Evolutionary conservation across 2,888 invertebrate genomes (phyloP).

Genomic region (Fragum sueziense): DNA sequence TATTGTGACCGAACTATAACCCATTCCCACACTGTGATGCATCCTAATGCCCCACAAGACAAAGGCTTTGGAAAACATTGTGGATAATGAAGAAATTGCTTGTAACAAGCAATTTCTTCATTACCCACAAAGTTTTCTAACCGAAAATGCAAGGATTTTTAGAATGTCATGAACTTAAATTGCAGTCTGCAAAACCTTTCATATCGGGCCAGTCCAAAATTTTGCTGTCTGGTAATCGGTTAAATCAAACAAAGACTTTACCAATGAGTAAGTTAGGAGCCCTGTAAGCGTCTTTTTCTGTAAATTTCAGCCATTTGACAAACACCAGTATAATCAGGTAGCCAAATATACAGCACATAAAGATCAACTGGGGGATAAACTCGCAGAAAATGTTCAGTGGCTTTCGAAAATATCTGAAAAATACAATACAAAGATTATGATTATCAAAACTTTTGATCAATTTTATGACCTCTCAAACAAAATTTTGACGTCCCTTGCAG

Average conservation of each 20-base stretch:
- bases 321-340: conserved; percentile 98
- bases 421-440: too few species aligned
- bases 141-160: too few species aligned
- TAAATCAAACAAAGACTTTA: too few species aligned
- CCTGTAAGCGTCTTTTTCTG: conserved; percentile 85
- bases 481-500: too few species aligned
- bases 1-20: too few species aligned
- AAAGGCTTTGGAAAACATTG: too few species aligned
- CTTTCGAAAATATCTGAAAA: conserved; percentile 78
- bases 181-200: neutral
- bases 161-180: too few species aligned
- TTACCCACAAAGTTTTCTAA: neutral
- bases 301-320: conserved; percentile 94
- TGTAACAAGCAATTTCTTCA: conserved; percentile 6
- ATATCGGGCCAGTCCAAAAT: neutral
- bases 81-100: too few species aligned
- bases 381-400: conserved; percentile 92
- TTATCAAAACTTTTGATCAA: too few species aligned
- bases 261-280: conserved; percentile 98
- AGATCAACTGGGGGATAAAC: conserved; percentile 98
- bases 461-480: too few species aligned
- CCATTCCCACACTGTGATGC: too few species aligned
- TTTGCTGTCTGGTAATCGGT: neutral
- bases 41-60: too few species aligned
- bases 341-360: conserved; percentile 94